These are phyloP conservation scores for Cynoglossus semilaevis DNA, from an alignment of 2,113 vertebrate genomes.

Conservation along the genomic window DNA sequence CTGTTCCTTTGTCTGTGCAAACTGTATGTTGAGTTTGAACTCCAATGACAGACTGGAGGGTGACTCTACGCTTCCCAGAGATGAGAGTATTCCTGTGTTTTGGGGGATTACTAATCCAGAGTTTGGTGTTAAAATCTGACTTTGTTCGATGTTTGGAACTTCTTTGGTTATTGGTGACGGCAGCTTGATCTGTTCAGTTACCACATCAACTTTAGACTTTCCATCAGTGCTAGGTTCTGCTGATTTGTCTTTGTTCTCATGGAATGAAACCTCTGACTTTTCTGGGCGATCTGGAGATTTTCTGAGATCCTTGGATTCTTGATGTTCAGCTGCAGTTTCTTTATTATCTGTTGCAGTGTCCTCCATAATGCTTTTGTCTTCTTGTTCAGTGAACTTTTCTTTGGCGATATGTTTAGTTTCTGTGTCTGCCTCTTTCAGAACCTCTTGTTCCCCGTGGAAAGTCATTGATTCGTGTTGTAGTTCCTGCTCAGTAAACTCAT, in stretches of 20 bases:
- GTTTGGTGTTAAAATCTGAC: background rate
- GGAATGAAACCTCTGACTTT: background rate
- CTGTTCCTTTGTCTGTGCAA: conserved; percentile 26
- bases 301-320: background rate
- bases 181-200: conserved; percentile 3
- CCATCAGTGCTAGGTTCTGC: conserved; percentile 27
- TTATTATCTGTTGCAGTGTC: conserved; percentile 2
- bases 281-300: background rate
- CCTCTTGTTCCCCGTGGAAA: conserved; percentile 3
- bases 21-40: conserved; percentile 56
- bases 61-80: conserved; percentile 31
- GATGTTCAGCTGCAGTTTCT: conserved; percentile 10
- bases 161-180: conserved; percentile 7
- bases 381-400: conserved; percentile 15
- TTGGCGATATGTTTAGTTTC: conserved; percentile 12
- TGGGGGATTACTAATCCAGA: conserved; percentile 26
- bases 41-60: conserved; percentile 53
- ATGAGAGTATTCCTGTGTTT: conserved; percentile 42
- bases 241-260: conserved; percentile 7
- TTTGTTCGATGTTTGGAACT: conserved; percentile 9
- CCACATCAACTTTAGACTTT: conserved; percentile 3
- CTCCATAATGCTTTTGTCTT: conserved; percentile 20
- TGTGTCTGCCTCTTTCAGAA: conserved; percentile 3
- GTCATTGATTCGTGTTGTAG: conserved; percentile 50
- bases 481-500: conserved; percentile 72